Evolutionary conservation across 1,140 invertebrate genomes (phyloP).

Genomic region (Papilio helenus): DNA sequence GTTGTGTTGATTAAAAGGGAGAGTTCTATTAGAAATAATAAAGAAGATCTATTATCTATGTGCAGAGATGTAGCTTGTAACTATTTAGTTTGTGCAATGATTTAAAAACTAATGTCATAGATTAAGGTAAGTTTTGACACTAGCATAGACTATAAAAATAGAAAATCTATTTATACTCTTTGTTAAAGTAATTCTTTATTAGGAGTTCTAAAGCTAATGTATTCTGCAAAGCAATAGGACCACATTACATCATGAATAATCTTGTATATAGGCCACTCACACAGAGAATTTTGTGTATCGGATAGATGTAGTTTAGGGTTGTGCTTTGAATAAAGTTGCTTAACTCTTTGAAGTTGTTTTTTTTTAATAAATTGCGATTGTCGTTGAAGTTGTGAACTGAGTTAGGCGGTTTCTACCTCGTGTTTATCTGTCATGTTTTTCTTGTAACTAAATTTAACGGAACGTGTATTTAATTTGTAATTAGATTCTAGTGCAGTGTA

Average conservation of each 20-base stretch:
- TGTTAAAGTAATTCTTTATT: background rate
- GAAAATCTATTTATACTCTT: background rate
- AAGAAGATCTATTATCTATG: background rate
- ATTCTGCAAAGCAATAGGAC: background rate
- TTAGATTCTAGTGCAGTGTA: too few relatives aligned
- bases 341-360: too few relatives aligned
- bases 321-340: background rate
- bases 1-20: conserved; percentile 52
- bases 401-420: too few relatives aligned
- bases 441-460: too few relatives aligned
- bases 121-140: background rate
- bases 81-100: background rate
- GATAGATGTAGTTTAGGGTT: background rate
- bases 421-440: too few relatives aligned
- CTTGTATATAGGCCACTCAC: background rate
- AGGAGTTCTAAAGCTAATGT: background rate
- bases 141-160: background rate
- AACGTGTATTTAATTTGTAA: too few relatives aligned
- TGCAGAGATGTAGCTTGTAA: background rate
- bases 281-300: background rate
- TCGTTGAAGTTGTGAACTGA: too few relatives aligned
- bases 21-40: conserved; percentile 21
- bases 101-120: background rate
- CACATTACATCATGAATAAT: conserved; percentile 7
- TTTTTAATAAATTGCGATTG: too few relatives aligned